Conservation (phyloP, 2,113 vertebrate genomes). For the Bos javanicus region DNA sequence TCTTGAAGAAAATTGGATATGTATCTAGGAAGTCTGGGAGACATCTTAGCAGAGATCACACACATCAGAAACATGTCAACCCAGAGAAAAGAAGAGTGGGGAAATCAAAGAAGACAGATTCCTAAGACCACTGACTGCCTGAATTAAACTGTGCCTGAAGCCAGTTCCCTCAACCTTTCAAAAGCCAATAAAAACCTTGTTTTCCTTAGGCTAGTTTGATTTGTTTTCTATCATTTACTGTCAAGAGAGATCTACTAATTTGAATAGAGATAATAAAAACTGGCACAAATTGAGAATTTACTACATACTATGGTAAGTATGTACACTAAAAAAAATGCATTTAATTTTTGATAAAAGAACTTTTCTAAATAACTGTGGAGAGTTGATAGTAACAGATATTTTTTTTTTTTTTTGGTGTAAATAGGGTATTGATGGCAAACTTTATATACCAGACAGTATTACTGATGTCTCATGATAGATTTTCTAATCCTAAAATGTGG, state of each 20-base stretch:
- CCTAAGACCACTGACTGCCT: not conserved
- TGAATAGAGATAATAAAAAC: conserved; percentile 16
- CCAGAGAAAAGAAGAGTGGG: not conserved
- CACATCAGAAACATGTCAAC: not conserved
- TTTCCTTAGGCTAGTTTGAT: not conserved
- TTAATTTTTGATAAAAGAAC: not conserved
- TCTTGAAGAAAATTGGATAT: not conserved
- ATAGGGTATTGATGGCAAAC: not conserved
- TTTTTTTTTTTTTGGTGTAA: conserved; percentile 14
- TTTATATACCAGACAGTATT: not conserved
- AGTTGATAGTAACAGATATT: not conserved
- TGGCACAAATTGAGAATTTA: not conserved
- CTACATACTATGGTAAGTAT: not conserved
- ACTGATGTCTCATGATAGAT: not conserved
- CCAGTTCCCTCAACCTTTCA: not conserved
- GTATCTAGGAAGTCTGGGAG: not conserved
- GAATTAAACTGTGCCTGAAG: not conserved
- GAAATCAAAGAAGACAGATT: not conserved
- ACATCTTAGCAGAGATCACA: not conserved
- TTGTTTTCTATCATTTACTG: not conserved
- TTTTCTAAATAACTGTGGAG: not conserved
- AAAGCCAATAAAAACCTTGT: not conserved
- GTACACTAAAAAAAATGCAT: not conserved
- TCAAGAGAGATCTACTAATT: not conserved
- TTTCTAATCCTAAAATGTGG: conserved; percentile 14